Conservation (phyloP, 1,140 invertebrate genomes). For the Apis cerana region DNA sequence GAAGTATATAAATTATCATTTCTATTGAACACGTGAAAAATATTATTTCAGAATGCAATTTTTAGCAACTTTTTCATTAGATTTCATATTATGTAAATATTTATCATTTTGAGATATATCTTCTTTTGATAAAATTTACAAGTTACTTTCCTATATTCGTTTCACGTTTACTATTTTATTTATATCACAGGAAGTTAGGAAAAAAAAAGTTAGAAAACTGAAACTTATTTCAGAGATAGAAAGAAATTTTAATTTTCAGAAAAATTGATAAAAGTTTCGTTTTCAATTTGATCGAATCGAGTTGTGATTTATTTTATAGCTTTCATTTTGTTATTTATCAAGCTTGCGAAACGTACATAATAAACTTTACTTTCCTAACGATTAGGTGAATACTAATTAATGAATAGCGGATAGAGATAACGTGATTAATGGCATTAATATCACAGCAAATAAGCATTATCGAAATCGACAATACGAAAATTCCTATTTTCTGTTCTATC, state of each 20-base stretch:
- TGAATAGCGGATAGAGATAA: conserved; percentile 53
- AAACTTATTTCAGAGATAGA: background rate
- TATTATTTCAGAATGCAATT: background rate
- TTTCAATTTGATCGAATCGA: background rate
- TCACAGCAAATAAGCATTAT: conserved; percentile 14
- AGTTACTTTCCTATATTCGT: background rate
- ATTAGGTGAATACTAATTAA: conserved; percentile 54
- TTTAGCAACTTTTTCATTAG: background rate
- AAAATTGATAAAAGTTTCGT: background rate
- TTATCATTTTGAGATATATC: background rate
- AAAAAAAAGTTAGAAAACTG: background rate
- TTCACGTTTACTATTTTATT: background rate
- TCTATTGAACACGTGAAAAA: background rate
- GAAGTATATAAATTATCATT: background rate
- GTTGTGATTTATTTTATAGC: background rate
- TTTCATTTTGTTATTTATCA: background rate
- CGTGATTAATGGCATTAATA: conserved; percentile 59
- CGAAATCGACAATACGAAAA: conserved; percentile 17
- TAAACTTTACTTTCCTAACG: conserved; percentile 10
- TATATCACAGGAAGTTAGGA: background rate
- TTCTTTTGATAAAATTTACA: background rate
- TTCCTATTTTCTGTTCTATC: background rate
- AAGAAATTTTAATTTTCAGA: background rate
- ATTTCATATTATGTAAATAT: background rate
- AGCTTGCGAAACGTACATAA: conserved; percentile 40